These are phyloP conservation scores for Cheilinus undulatus DNA, from an alignment of 2,113 vertebrate species.

Conservation along the genomic window DNA sequence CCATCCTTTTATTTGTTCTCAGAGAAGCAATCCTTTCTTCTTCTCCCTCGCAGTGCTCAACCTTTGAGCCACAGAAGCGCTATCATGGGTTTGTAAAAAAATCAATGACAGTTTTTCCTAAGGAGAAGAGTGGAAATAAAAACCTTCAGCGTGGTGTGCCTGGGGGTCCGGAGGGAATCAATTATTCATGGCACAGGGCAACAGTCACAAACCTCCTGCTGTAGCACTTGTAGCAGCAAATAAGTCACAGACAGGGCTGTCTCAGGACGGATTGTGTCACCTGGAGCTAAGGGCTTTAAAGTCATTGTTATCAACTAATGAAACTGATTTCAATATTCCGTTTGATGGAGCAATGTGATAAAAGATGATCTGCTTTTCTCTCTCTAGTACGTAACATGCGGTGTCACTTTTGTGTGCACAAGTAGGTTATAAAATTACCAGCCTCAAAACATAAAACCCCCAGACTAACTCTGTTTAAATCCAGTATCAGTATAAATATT, in stretches of 20 bases:
- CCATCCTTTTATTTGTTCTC: neutral
- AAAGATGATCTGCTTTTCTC: neutral
- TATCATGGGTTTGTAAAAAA: constrained; percentile 47
- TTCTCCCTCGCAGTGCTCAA: constrained; percentile 8
- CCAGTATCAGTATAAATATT: too few species aligned
- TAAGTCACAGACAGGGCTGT: constrained; percentile 22
- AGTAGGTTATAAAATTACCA: too few species aligned
- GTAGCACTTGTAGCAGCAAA: constrained; percentile 7
- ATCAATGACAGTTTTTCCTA: constrained; percentile 64
- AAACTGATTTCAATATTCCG: neutral
- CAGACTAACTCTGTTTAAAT: too few species aligned
- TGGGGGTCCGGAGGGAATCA: constrained; percentile 66
- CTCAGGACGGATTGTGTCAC: neutral
- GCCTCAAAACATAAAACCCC: too few species aligned
- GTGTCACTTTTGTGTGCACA: too few species aligned
- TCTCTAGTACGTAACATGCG: too few species aligned
- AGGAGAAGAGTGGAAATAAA: constrained; percentile 58
- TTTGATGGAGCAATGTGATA: neutral
- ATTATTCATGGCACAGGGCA: constrained; percentile 74
- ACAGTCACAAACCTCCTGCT: constrained; percentile 52
- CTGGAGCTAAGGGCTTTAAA: neutral
- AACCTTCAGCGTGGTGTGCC: constrained; percentile 63
- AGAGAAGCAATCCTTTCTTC: constrained; percentile 13
- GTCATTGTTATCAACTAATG: neutral
- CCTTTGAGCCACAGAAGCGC: constrained; percentile 44